phyloP scores from a whole-genome alignment of 2,113 vertebrate genomes.

The Crotalus helleri region DNA sequence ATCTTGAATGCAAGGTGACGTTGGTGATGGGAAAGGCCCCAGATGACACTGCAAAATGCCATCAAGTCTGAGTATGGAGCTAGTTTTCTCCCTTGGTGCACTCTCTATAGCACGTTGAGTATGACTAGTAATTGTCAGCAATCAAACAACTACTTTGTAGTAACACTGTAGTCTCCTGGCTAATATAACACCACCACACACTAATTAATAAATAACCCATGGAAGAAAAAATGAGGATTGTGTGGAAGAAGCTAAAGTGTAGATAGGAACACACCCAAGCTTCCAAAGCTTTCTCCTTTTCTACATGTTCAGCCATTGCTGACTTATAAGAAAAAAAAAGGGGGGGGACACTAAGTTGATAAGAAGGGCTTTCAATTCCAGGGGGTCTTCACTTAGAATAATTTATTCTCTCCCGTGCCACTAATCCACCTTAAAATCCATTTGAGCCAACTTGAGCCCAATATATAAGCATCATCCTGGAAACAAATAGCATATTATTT shows the following conservation, averaged over 20 bases:
- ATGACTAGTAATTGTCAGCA: not conserved
- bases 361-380: not conserved
- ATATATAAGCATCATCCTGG: not conserved
- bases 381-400: not conserved
- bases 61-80: not conserved
- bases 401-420: not conserved
- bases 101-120: not conserved
- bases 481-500: constrained; percentile 34
- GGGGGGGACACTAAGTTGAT: not conserved
- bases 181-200: not conserved
- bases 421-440: not conserved
- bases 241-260: not conserved
- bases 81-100: not conserved
- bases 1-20: not conserved
- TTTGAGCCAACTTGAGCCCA: constrained; percentile 2
- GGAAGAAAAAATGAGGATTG: not conserved
- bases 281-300: not conserved
- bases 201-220: not conserved
- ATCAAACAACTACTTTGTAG: not conserved
- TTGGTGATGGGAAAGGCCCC: not conserved
- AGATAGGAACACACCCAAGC: not conserved
- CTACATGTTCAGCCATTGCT: not conserved
- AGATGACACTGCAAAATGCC: not conserved
- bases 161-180: not conserved
- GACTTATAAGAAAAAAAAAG: too few species aligned